Evolutionary conservation across 2,888 invertebrate genomes (phyloP).

Genomic region (Cynaeus angustus): DNA sequence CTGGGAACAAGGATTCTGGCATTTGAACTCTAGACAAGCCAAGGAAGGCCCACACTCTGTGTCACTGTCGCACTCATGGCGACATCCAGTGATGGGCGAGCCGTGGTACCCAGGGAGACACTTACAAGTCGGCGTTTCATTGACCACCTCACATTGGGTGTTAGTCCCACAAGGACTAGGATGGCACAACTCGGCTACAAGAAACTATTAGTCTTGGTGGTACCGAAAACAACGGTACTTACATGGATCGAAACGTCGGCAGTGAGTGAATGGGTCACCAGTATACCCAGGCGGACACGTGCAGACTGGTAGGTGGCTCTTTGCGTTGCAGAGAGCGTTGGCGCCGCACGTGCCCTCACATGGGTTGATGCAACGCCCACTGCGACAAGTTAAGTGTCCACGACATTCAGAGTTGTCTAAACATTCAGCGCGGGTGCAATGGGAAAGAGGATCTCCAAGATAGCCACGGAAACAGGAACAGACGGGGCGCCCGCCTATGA

Average conservation of each 20-base stretch:
- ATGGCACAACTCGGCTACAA: conserved; percentile 86
- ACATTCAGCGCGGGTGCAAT: conserved; percentile 76
- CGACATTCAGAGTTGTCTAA: conserved; percentile 85
- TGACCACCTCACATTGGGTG: conserved; percentile 86
- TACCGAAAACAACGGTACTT: conserved; percentile 59
- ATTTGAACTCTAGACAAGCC: conserved; percentile 84
- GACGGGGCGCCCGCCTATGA: conserved; percentile 80
- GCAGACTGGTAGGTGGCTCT: conserved; percentile 86
- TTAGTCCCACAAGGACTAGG: conserved; percentile 88
- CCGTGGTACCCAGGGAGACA: conserved; percentile 86
- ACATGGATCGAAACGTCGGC: conserved; percentile 86
- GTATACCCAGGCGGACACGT: conserved; percentile 85
- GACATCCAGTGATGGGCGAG: conserved; percentile 84
- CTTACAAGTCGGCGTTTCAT: conserved; percentile 85
- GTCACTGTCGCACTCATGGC: conserved; percentile 88
- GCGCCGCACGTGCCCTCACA: conserved; percentile 84
- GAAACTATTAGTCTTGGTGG: not conserved
- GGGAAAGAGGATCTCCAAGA: conserved; percentile 84
- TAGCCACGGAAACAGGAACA: conserved; percentile 87
- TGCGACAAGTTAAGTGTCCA: conserved; percentile 80
- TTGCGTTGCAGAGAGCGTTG: conserved; percentile 85
- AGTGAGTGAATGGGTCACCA: conserved; percentile 84
- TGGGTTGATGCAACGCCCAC: conserved; percentile 86
- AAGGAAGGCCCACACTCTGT: conserved; percentile 81
- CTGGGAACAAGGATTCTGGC: conserved; percentile 82